These are phyloP conservation scores for Muntiacus muntjak DNA, from an alignment of 2,113 vertebrate species.

Conservation along the genomic window DNA sequence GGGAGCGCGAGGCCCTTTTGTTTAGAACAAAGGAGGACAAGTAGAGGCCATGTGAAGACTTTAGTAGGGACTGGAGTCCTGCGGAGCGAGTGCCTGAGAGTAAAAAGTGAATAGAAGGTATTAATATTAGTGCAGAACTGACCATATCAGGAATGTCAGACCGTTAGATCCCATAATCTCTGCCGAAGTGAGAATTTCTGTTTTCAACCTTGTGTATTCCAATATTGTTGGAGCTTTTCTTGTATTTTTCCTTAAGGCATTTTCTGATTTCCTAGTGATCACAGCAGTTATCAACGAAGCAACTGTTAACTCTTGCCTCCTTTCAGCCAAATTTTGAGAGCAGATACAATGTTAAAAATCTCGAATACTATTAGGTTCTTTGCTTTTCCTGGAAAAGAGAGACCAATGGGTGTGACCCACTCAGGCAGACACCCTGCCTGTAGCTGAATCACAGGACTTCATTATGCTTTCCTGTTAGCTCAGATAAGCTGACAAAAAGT, in stretches of 20 bases:
- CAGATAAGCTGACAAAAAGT: slow-evolving; percentile 29
- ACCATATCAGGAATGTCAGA: neutral
- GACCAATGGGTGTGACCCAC: slow-evolving; percentile 4
- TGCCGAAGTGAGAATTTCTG: neutral
- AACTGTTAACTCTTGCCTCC: neutral
- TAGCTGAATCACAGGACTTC: slow-evolving; percentile 44
- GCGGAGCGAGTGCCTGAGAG: neutral
- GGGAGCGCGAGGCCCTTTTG: neutral
- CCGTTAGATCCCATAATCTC: neutral
- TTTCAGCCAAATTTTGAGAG: neutral
- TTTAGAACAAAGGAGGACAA: neutral
- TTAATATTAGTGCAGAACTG: neutral
- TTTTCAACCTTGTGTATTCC: neutral
- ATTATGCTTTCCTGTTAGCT: slow-evolving; percentile 22
- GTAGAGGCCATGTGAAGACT: neutral
- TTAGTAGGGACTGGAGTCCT: neutral
- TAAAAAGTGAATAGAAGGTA: neutral
- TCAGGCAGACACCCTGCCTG: neutral
- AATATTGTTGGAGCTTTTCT: neutral
- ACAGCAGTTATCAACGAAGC: neutral
- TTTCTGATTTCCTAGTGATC: neutral
- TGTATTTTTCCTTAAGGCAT: neutral
- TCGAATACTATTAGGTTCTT: neutral
- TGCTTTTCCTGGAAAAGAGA: neutral
- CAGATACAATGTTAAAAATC: slow-evolving; percentile 11